Base-by-base conservation (phyloP, 2,888 invertebrate genomes). In the Sinhomidia bicolor region DNA sequence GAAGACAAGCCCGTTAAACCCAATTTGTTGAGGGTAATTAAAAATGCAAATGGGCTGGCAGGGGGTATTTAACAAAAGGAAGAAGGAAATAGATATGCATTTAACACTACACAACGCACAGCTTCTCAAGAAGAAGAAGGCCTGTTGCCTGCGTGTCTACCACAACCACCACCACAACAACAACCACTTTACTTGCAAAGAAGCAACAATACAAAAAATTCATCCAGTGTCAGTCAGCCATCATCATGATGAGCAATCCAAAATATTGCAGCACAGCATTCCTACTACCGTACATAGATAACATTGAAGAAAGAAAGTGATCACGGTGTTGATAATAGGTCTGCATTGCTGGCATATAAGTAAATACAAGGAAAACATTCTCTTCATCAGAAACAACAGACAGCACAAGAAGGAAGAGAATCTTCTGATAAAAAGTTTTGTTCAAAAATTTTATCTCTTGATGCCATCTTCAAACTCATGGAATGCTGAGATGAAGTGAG, bases 11-110 rank as follows among this genome's bases (percentile, higher is more conserved):
- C 88, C 88, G 83, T 82, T 88, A 88, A 88, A 83, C 88, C 88
- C 88, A 83, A 88, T 88, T 88, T 91, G 91, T 91, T 91, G 89
- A 89, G 89, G 91, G 91, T 92, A 91, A 92, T 92, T 92, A 92
- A 92, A 92, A 92, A 92, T 92, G 92, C 91, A 92, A 91, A 92
- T 92, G 89, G 91, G 88, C 68, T 86, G 54, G 89, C 85, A 90
- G 92, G 92, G 90, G 92, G 92, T 84, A 79, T 68, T 79, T 79
- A 78, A 65, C 68, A 44, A 85, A 80, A n/a, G 36, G 44, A 44
- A 26, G 62, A 62, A 26, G 62, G 57, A 79, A 79, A 76, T 51
- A 51, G 76, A 76, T 76, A 76, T 47, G 51, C 47, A 17, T 7
- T 74, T 32, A 10, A 68, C n/a, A n/a, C n/a, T 36, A 17, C 32